Conservation (phyloP, 2,797 vertebrate species). For the Notoglanidium macrostoma region DNA sequence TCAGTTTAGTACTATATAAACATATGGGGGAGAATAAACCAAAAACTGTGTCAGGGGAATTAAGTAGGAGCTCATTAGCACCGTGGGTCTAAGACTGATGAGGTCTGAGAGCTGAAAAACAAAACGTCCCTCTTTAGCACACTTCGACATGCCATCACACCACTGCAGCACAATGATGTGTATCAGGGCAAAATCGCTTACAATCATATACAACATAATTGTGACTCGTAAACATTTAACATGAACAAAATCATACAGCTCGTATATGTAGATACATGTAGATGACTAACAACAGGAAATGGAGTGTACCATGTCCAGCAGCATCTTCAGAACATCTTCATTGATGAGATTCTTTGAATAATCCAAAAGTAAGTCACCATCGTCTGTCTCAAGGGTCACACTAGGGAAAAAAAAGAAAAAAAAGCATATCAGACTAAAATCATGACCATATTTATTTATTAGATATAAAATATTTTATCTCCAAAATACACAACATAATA, state of each 20-base stretch:
- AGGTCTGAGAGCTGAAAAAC: conserved; percentile 25
- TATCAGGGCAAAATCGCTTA: background rate
- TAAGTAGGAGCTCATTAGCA: background rate
- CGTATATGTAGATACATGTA: background rate
- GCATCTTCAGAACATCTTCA: conserved; percentile 87
- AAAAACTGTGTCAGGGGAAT: background rate
- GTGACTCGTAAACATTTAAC: background rate
- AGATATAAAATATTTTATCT: background rate
- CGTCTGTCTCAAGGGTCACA: conserved; percentile 78
- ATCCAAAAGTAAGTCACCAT: conserved; percentile 92
- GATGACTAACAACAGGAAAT: background rate
- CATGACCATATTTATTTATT: background rate
- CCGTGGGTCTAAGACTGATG: conserved; percentile 45
- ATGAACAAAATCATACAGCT: background rate
- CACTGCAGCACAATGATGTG: background rate
- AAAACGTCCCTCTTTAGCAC: background rate
- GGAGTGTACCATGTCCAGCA: conserved; percentile 86
- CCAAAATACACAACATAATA: background rate
- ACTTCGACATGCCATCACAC: background rate
- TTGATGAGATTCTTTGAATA: conserved; percentile 96
- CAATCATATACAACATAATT: background rate
- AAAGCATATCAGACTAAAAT: background rate
- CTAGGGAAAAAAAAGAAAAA: conserved; percentile 64
- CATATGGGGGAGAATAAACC: background rate
- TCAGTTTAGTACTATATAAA: background rate